Base-by-base conservation (phyloP, 2,797 vertebrate genomes). In the Australoheros facetus region DNA sequence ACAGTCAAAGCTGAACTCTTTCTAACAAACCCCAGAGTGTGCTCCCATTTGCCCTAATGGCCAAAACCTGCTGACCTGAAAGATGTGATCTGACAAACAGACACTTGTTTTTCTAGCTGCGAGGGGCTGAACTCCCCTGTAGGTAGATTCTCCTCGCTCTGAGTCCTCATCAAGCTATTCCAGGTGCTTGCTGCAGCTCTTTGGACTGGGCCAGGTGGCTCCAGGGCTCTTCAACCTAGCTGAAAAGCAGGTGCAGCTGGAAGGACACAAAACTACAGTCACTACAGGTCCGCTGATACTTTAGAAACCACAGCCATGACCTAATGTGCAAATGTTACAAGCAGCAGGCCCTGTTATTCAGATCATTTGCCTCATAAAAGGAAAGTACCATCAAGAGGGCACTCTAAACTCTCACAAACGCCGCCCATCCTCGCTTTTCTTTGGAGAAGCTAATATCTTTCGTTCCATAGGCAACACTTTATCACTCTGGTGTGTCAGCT, bases 141-240 rank as follows among this genome's bases (percentile, higher is more conserved):
- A 91, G 91, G 89, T 91, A 85, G 86, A 84, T 69, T 83, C 72
- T 89, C 75, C 76, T 89, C 56, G 1, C 58, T 73, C 70, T 93
- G 93, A 94, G 79, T 94, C 92, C 94, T 59, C 69, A 7, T 57
- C 56, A 13, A 89, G 81, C 85, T 91, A 88, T 92, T 93, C 84
- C 91, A 94, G 93, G 91, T 93, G 88, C 84, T 87, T 34, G 8
- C 71, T 23, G n/a, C 77, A 6, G n/a, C 72, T 48, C 72, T 78
- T 69, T 53, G 83, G 83, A 84, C 73, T 37, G 71, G 80, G 23
- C 79, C 83, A 85, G 85, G 87, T 89, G 90, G 87, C 89, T 92
- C 48, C 73, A 11, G 85, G 86, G 74, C 85, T 80, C 81, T 82
- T 81, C 75, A 55, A 79, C 71, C 76, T 88, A 21, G 4, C 78